Base-by-base conservation (phyloP, 2,888 invertebrate species). In the Tetragnatha montana region DNA sequence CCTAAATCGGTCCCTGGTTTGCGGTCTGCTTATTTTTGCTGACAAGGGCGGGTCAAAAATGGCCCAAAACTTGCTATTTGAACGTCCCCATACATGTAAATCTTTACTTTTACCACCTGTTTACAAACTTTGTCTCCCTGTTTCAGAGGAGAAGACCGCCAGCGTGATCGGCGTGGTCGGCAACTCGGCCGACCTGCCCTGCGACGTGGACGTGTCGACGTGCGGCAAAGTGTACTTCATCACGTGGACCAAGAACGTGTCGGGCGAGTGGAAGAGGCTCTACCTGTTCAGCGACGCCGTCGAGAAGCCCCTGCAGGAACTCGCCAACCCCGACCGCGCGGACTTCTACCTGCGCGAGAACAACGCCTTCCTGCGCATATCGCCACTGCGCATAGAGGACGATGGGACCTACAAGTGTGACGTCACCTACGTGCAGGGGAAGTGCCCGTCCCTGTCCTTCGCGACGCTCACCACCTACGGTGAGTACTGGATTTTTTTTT, bases 331-430 rank as follows among this genome's bases (percentile, higher is more conserved):
- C 12, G 86, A 81, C 81, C 79, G 91, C 49, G 91, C 91, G 17
- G 88, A 90, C 22, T 91, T 91, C 71, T 80, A 81, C 78, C 71
- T 91, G 14, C 35, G 69, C 8, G 87, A 89, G 35, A 81, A 86
- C 1, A 79, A 82, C 6, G 88, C 89, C 60, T 87, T 78, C 73
- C 94, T 97, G 93, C 95, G 95, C 92, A 96, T 97, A 92, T 94
- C 95, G 51, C 94, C 95, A 81, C 95, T 96, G 17, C 94, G 95
- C 92, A 94, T 96, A 2, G 95, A 95, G 81, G 97, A 97, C 93
- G 97, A 97, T 92, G 96, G 96, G 0, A 95, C 96, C 79, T 97
- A 96, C 94, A 96, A 96, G 92, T 97, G 97, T 92, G 97, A 97
- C 69, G 92, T 92, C 71, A 92, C 92, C 50, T 92, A 92, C 87